These are phyloP conservation scores for Muntiacus reevesi DNA, from an alignment of 2,113 vertebrate genomes.

Conservation along the genomic window DNA sequence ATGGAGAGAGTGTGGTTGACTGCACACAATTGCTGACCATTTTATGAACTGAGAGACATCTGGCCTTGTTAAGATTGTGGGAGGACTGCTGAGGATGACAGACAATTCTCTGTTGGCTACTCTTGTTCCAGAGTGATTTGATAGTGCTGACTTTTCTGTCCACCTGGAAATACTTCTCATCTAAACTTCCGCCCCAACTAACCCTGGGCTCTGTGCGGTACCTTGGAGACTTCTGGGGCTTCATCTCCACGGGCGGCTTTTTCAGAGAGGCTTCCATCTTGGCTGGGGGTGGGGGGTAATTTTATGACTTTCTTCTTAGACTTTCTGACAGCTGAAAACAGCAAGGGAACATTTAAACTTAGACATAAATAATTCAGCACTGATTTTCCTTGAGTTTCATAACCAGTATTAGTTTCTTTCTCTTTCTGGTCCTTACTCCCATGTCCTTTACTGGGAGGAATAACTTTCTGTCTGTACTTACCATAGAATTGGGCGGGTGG, in stretches of 20 bases:
- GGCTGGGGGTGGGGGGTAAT: neutral
- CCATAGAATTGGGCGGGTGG: conserved; percentile 33
- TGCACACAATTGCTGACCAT: conserved; percentile 47
- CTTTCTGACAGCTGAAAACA: conserved; percentile 43
- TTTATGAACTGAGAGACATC: conserved; percentile 58
- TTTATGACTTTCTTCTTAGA: conserved; percentile 51
- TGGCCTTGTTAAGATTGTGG: conserved; percentile 45
- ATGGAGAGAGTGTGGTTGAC: conserved; percentile 53
- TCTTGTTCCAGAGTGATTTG: conserved; percentile 51
- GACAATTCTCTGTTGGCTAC: conserved; percentile 51
- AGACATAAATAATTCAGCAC: conserved; percentile 66
- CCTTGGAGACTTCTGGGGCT: neutral
- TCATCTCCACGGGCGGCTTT: conserved; percentile 24
- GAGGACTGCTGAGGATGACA: conserved; percentile 27
- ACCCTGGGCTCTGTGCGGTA: neutral
- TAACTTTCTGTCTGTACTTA: conserved; percentile 62
- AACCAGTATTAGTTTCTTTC: conserved; percentile 73
- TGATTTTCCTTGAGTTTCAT: conserved; percentile 59
- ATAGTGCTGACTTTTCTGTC: conserved; percentile 38
- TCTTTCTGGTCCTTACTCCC: conserved; percentile 10
- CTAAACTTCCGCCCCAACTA: conserved; percentile 40
- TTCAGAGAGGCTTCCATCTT: conserved; percentile 44
- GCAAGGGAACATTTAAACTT: conserved; percentile 61
- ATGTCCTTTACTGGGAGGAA: conserved; percentile 66
- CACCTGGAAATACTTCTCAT: conserved; percentile 53